Conservation (phyloP, 2,113 vertebrate species). For the Amazona vittata region DNA sequence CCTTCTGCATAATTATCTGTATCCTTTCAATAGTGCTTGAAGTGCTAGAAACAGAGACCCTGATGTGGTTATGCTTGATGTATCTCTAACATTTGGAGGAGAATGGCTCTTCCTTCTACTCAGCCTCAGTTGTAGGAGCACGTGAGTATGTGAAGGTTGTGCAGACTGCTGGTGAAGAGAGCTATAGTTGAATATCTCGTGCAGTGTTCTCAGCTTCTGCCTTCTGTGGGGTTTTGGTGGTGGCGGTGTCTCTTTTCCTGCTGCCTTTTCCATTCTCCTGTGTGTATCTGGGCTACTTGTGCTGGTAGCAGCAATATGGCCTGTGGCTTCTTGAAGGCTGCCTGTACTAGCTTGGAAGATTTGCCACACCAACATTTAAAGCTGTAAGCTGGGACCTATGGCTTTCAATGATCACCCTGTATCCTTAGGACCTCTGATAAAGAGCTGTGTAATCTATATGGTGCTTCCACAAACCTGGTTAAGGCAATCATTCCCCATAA, state of each 20-base stretch:
- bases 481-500: background rate
- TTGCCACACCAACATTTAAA: background rate
- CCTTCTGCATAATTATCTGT: background rate
- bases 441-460: background rate
- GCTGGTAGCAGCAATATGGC: background rate
- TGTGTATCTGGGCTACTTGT: background rate
- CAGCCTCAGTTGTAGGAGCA: background rate
- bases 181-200: background rate
- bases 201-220: background rate
- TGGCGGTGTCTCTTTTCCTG: background rate
- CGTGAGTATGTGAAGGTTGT: background rate
- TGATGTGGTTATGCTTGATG: background rate
- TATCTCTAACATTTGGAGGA: background rate
- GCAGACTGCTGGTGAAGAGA: background rate
- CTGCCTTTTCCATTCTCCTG: background rate
- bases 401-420: slow-evolving; percentile 9
- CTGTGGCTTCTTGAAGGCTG: background rate
- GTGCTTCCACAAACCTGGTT: slow-evolving; percentile 2
- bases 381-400: background rate
- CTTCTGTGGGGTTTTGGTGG: background rate
- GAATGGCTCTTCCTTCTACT: background rate
- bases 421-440: background rate
- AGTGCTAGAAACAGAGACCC: background rate
- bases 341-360: background rate
- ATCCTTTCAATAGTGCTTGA: background rate